Evolutionary conservation across 2,113 vertebrate genomes (phyloP), one percentile per base, ranked within the genome.

Genomic region (Callaeas wilsoni): DNA sequence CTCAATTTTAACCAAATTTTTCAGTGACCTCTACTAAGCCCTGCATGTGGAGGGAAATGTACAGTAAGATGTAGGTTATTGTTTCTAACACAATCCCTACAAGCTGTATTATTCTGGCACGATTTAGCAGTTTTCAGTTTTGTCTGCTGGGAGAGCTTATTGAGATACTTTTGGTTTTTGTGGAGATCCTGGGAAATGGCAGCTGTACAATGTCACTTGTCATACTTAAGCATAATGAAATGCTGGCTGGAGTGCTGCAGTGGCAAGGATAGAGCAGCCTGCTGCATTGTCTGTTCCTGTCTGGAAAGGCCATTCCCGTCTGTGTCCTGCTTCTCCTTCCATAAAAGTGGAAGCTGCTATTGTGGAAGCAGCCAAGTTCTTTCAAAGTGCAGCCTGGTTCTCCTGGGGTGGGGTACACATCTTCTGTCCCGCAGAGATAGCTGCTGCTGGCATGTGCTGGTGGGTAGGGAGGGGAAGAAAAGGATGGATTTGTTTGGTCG

Each of bases 381-480:
- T 47, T 55, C 42, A 4, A 17, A 78, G 47, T 30, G 29, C 63
- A 69, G 20, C 57, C n/a, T 68, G n/a, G 7, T 30, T 41, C 32
- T 81, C 26, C 59, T 50, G 3, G 13, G 5, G 16, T 57, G 35
- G 18, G 27, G 16, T 82, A 27, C 27, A 21, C 7, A 4, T 47
- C 22, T 14, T 47, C 50, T 77, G n/a, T 74, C 16, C 37, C 21
- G 17, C 27, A 41, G 56, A 91, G 60, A 33, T 21, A 20, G 26
- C 30, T 55, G 52, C 47, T 74, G n/a, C 33, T 87, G 69, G 13
- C 7, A 4, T 9, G 21, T 35, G 5, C 4, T 10, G 9, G 8
- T 2, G 7, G 6, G 3, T 8, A 2, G 12, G 3, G n/a, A n/a
- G n/a, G 17, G 7, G 22, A 5, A 20, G 12, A 52, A 79, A 46